Evolutionary conservation across 2,113 vertebrate genomes (phyloP), one percentile per base, ranked within the genome.

Genomic region (Struthidea cinerea): DNA sequence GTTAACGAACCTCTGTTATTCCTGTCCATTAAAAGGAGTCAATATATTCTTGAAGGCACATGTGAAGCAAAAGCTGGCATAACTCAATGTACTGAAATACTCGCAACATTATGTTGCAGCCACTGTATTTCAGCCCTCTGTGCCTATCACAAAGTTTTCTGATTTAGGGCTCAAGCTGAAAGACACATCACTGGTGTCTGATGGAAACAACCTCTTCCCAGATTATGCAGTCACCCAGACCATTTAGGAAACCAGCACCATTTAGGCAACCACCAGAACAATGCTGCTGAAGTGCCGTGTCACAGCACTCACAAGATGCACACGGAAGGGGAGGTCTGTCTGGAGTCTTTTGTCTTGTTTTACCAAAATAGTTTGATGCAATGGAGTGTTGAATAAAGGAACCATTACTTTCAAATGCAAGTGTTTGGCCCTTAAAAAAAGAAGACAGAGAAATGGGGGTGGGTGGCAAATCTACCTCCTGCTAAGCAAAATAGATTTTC

Each of bases 151-250:
- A 75, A 52, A 83, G 11, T 32, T 64, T 84, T 46, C 33, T 56
- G 60, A 42, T 35, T 33, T 65, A 33, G 28, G 14, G 33, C 13
- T 57, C n/a, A 35, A 41, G 1, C 9, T 69, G 18, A 33, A 35
- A 17, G 33, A 46, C 6, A 16, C 0, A 0, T 5, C 37, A 24
- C 5, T 28, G 13, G 16, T 33, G 12, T 20, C 11, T 33, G 26
- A 57, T 7, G 44, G 20, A 39, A 33, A 13, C 32, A 37, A 46
- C 8, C 24, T 70, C 13, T 21, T 61, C 32, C 8, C 42, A 57
- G 11, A 20, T 60, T 15, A 19, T 14, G 14, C 3, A 74, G 32
- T 4, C 39, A 64, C 16, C 9, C 67, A 67, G 44, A 18, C 8
- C 21, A 26, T 60, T n/a, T n/a, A n/a, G n/a, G n/a, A n/a, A n/a